phyloP scores from a whole-genome alignment of 1,140 invertebrate species.

The Hyposmocoma kahamanoa region DNA sequence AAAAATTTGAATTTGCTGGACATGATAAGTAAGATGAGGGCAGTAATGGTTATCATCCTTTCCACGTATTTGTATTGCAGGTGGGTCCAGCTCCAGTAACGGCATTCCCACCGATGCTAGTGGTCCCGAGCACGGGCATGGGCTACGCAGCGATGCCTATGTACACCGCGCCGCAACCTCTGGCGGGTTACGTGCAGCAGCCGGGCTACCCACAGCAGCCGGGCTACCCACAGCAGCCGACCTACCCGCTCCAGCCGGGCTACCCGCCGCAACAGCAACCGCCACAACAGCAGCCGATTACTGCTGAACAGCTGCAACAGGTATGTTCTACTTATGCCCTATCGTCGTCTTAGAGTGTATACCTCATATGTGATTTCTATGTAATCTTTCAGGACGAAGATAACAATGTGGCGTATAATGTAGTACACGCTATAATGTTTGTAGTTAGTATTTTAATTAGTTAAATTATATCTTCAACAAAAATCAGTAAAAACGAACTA shows the following conservation, averaged over 20 bases:
- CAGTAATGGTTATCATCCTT: neutral
- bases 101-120: slow-evolving; percentile 75
- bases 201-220: slow-evolving; percentile 26
- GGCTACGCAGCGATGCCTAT: slow-evolving; percentile 69
- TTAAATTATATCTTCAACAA: no score
- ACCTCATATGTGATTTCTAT: no score
- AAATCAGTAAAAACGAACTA: no score
- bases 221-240: neutral
- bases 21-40: no score
- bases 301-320: slow-evolving; percentile 86
- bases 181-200: slow-evolving; percentile 24
- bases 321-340: slow-evolving; percentile 50
- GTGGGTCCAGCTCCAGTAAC: slow-evolving; percentile 51
- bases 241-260: neutral
- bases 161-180: slow-evolving; percentile 46
- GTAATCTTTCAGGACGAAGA: no score
- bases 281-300: slow-evolving; percentile 65
- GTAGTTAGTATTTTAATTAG: no score
- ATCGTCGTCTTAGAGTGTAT: neutral
- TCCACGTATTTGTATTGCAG: slow-evolving; percentile 20
- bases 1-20: no score
- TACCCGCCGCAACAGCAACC: slow-evolving; percentile 17
- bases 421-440: no score
- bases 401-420: no score
- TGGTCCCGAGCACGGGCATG: slow-evolving; percentile 75